Evolutionary conservation across 2,797 vertebrate genomes (phyloP), one percentile per base, ranked within the genome.

Genomic region (Petrocephalus sullivani): DNA sequence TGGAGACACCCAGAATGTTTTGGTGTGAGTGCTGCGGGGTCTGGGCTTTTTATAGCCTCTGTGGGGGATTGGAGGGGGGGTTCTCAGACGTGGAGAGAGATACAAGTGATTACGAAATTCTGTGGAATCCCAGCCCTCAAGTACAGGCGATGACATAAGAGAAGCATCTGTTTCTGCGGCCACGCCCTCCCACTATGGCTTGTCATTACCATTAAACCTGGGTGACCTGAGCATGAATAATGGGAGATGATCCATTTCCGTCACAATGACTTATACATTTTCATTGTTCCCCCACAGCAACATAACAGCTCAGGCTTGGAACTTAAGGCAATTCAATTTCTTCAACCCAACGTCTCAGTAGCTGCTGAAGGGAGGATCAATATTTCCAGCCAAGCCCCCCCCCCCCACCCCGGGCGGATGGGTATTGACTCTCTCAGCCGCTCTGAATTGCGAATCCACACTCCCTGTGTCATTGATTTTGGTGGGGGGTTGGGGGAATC

Each of bases 331-430:
- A 82, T 89, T 82, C 67, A 56, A 88, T 86, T 82, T 87, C 58
- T 81, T 57, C 33, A 90, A 60, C 53, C 33, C 16, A 28, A 37
- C 37, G 53, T 64, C 60, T 75, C 78, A 46, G 67, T 53, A 46
- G 51, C 75, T 90, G 53, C 57, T 60, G 86, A 87, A 81, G 86
- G 84, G 53, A 5, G 49, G 37, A 54, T 88, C 86, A 87, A 83
- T 88, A 89, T 0, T 82, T 49, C 60, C 61, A 90, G 5, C 28
- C 46, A 46, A 85, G 10, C 58, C 54, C 85, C 58, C 46, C 21
- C 82, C 61, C 33, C 41, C 41, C 41, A 3, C 3, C 53, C 21
- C 41, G 4, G 8, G 28, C 60, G 64, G 53, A 53, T 58, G 87
- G 85, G 46, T 85, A 75, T 54, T 67, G 28, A 89, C 84, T 75